phyloP scores from a whole-genome alignment of 2,888 invertebrate species.

The Spisula solida region DNA sequence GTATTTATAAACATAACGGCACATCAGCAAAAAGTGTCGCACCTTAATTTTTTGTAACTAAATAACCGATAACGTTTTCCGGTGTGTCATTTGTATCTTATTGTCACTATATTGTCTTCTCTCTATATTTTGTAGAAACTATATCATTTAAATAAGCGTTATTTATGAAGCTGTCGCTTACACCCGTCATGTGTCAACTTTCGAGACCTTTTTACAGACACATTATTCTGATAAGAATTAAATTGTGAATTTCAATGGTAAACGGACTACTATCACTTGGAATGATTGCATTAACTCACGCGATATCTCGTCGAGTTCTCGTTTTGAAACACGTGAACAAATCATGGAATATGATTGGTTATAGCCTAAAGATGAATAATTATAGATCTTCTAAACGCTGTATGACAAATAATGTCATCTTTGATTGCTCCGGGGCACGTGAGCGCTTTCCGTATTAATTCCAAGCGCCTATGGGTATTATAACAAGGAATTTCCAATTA shows the following conservation, averaged over 20 bases:
- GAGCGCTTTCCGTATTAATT: constrained; percentile 10
- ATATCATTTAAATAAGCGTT: too few relatives aligned
- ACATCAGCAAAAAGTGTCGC: too few relatives aligned
- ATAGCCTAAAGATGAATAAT: constrained; percentile 34
- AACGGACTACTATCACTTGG: not conserved
- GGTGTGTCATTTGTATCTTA: too few relatives aligned
- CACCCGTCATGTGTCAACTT: too few relatives aligned
- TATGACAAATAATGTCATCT: constrained; percentile 39
- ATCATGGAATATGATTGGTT: not conserved
- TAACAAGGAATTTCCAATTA: constrained; percentile 3
- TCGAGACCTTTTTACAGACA: too few relatives aligned
- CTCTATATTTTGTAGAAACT: too few relatives aligned
- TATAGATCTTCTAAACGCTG: constrained; percentile 34
- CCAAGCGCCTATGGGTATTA: constrained; percentile 29
- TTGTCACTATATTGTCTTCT: too few relatives aligned
- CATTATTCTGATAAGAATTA: not conserved
- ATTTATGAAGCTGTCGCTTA: too few relatives aligned
- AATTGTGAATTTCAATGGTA: not conserved
- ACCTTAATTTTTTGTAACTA: too few relatives aligned
- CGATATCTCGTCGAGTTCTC: not conserved
- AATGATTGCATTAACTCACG: not conserved
- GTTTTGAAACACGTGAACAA: not conserved
- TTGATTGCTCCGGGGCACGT: constrained; percentile 36
- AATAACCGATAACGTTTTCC: too few relatives aligned
- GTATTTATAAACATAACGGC: too few relatives aligned